Conservation (phyloP, 2,797 vertebrate genomes). For the Gambelia wislizenii region DNA sequence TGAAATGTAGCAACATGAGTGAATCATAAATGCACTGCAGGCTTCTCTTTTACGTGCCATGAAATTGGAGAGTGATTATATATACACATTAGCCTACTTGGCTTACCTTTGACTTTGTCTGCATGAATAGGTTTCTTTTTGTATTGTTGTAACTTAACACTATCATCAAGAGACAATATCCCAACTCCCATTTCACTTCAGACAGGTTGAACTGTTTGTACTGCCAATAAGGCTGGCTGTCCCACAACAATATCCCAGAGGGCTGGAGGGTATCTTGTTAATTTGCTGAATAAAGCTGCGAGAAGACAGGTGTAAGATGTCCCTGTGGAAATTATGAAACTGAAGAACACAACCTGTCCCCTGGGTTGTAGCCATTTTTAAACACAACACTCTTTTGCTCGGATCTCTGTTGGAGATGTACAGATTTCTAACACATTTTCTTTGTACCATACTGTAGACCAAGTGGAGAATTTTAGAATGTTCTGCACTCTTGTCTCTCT, state of each 20-base stretch:
- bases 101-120: slow-evolving; percentile 63
- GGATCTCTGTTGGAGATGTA: not conserved
- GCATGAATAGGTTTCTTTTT: slow-evolving; percentile 73
- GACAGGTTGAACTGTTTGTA: slow-evolving; percentile 36
- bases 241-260: slow-evolving; percentile 32
- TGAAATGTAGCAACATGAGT: slow-evolving; percentile 55
- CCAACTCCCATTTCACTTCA: slow-evolving; percentile 65
- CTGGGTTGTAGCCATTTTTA: slow-evolving; percentile 14
- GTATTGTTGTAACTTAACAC: slow-evolving; percentile 72
- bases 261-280: slow-evolving; percentile 38
- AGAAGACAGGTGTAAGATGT: slow-evolving; percentile 59
- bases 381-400: slow-evolving; percentile 32
- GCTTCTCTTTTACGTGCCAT: slow-evolving; percentile 53
- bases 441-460: not conserved
- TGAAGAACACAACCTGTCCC: slow-evolving; percentile 10
- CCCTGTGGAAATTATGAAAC: slow-evolving; percentile 61
- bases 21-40: slow-evolving; percentile 65
- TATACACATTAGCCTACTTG: slow-evolving; percentile 58
- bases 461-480: not conserved
- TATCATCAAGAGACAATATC: slow-evolving; percentile 66
- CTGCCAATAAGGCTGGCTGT: slow-evolving; percentile 35
- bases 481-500: not conserved
- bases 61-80: slow-evolving; percentile 68
- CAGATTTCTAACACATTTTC: not conserved
- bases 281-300: slow-evolving; percentile 49